These are phyloP conservation scores for Coronaproctus castanopsis DNA, from an alignment of 2,888 invertebrate species.

Conservation along the genomic window DNA sequence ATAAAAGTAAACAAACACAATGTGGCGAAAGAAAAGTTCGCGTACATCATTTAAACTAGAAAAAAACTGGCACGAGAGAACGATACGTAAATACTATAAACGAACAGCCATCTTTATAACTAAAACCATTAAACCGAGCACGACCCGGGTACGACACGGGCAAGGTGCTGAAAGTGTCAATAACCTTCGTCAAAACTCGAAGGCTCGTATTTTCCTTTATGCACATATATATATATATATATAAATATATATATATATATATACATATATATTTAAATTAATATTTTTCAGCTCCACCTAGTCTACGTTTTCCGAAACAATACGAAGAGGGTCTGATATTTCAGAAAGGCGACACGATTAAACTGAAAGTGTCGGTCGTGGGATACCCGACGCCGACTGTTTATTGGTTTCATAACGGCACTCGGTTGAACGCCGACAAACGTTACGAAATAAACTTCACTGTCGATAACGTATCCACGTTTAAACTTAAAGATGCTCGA, in stretches of 20 bases:
- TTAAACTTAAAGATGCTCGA: conserved; percentile 53
- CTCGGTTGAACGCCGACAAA: conserved; percentile 32
- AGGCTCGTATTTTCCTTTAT: too few relatives aligned
- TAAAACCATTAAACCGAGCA: too few relatives aligned
- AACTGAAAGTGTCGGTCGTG: conserved; percentile 62
- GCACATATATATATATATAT: neutral
- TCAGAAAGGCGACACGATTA: conserved; percentile 64
- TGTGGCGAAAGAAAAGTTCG: too few relatives aligned
- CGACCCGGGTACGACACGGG: too few relatives aligned
- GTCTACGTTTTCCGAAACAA: conserved; percentile 57
- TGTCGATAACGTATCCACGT: conserved; percentile 45
- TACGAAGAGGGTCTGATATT: conserved; percentile 74
- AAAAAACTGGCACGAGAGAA: too few relatives aligned
- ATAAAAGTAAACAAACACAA: too few relatives aligned
- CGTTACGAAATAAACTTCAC: conserved; percentile 47
- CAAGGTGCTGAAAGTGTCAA: too few relatives aligned
- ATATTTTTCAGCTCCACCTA: conserved; percentile 43
- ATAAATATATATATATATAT: neutral
- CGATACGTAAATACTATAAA: too few relatives aligned
- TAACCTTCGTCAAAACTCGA: too few relatives aligned
- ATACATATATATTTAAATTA: neutral
- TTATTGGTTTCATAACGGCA: conserved; percentile 66
- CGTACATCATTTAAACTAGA: too few relatives aligned
- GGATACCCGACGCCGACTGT: conserved; percentile 69
- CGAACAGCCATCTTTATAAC: too few relatives aligned